A percentile compares a stretch with the other conserved stretches of the same genome.
phyloP scores from a whole-genome alignment of 2,797 vertebrate species.

The Lacerta viridis region DNA sequence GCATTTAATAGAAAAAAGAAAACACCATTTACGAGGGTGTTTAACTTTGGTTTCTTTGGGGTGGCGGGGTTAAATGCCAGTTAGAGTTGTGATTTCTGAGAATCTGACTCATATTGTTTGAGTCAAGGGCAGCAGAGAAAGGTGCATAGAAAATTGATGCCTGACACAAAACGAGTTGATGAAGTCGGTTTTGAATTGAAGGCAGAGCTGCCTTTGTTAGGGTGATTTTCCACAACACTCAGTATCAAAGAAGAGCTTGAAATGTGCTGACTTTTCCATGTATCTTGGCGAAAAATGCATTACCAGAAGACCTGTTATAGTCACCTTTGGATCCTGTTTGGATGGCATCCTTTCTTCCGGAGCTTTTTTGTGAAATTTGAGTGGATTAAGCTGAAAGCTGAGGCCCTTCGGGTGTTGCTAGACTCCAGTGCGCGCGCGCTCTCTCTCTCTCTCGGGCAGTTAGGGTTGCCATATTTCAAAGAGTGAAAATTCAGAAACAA shows the following conservation, averaged over 20 bases:
- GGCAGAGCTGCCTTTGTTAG: too few species aligned
- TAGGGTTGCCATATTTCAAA: too few species aligned
- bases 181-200: too few species aligned
- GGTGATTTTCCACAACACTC: too few species aligned
- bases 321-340: not conserved
- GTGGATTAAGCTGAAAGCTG: not conserved
- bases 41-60: not conserved
- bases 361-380: not conserved
- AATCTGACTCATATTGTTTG: slow-evolving; percentile 28
- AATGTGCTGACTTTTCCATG: not conserved
- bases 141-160: not conserved
- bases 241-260: not conserved
- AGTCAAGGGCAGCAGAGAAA: not conserved
- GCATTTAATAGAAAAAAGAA: not conserved
- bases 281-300: not conserved
- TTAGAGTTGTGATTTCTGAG: not conserved
- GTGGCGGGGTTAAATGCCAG: not conserved
- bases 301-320: not conserved
- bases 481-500: too few species aligned
- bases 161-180: too few species aligned
- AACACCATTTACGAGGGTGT: not conserved
- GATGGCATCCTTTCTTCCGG: not conserved
- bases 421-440: too few species aligned
- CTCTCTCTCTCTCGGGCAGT: too few species aligned
- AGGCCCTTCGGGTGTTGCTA: too few species aligned